These are phyloP conservation scores for Grammomys surdaster DNA, from an alignment of 2,113 vertebrate genomes.

Conservation along the genomic window DNA sequence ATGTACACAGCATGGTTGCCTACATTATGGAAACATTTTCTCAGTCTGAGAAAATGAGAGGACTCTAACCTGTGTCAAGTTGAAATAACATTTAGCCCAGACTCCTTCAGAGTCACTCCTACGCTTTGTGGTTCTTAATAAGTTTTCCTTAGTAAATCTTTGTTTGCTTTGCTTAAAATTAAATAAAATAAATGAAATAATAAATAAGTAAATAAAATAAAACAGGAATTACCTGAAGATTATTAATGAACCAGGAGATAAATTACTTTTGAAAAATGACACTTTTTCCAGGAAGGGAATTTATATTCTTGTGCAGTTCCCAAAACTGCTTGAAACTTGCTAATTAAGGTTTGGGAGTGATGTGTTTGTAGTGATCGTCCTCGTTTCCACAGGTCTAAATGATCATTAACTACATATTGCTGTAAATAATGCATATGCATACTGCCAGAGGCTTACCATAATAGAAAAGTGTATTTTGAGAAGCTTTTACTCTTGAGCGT, in stretches of 20 bases:
- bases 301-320: conserved; percentile 51
- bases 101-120: not conserved
- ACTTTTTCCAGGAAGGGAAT: conserved; percentile 42
- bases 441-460: conserved; percentile 18
- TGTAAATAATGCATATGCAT: conserved; percentile 62
- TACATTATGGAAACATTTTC: not conserved
- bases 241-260: conserved; percentile 27
- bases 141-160: not conserved
- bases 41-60: not conserved
- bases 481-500: conserved; percentile 6
- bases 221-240: not conserved
- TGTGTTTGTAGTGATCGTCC: not conserved
- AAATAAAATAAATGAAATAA: not conserved
- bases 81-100: not conserved
- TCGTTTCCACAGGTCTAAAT: conserved; percentile 37
- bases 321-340: conserved; percentile 49
- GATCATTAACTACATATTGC: conserved; percentile 37
- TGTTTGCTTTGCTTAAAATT: not conserved
- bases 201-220: not conserved
- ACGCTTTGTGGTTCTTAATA: too few species aligned
- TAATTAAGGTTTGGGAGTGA: conserved; percentile 59
- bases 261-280: conserved; percentile 28
- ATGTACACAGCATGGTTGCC: not conserved
- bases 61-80: not conserved
- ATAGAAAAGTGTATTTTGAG: not conserved